Evolutionary conservation across 2,113 vertebrate genomes (phyloP).

Genomic region (Neomonachus schauinslandi): DNA sequence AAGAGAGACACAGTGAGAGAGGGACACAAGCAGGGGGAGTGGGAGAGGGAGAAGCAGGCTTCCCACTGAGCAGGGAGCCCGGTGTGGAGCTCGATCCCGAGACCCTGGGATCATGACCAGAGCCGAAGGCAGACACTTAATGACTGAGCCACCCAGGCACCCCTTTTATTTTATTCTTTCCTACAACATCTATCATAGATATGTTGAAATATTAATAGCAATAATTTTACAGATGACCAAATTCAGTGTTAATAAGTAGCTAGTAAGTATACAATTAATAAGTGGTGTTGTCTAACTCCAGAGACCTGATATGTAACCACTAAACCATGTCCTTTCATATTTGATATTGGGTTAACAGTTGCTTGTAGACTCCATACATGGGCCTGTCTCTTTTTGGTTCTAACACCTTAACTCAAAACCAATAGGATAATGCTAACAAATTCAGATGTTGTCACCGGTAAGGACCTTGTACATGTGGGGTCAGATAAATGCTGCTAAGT

Average conservation of each 20-base stretch:
- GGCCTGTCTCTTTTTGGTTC: neutral
- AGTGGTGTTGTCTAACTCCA: neutral
- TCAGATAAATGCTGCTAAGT: neutral
- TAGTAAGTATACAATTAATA: neutral
- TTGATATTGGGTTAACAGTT: neutral
- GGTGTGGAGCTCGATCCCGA: no score
- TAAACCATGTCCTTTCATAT: rapidly evolving
- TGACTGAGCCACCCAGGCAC: no score
- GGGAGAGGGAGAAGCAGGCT: no score
- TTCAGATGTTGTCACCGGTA: rapidly evolving
- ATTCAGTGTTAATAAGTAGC: neutral
- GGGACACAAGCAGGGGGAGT: no score
- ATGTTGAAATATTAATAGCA: neutral
- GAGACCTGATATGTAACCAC: neutral
- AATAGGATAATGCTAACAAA: neutral
- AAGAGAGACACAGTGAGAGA: no score
- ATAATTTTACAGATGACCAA: neutral
- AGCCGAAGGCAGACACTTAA: no score
- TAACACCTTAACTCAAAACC: neutral
- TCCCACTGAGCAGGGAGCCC: no score
- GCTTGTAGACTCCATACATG: neutral
- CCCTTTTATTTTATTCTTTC: neutral
- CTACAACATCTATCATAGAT: rapidly evolving
- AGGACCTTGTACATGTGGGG: neutral
- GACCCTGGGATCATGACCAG: no score